Conservation (phyloP, 1,140 invertebrate genomes). For the Asbolus verrucosus region DNA sequence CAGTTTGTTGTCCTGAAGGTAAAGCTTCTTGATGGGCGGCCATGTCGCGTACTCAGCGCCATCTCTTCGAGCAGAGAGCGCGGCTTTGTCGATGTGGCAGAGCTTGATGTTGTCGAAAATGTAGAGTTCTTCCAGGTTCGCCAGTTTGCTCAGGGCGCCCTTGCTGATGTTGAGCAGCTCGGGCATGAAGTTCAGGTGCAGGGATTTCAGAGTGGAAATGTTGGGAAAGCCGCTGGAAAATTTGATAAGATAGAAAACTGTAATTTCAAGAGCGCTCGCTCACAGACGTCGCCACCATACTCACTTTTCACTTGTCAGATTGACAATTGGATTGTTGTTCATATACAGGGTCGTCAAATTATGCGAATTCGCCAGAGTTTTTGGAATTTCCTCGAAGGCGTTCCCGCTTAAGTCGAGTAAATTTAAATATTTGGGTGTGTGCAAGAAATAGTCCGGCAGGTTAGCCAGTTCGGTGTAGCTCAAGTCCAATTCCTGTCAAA, state of each 20-base stretch:
- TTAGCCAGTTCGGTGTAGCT: slow-evolving; percentile 73
- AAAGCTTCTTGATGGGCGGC: slow-evolving; percentile 73
- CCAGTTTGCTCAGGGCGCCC: slow-evolving; percentile 68
- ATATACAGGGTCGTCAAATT: slow-evolving; percentile 73
- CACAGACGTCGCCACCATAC: not conserved
- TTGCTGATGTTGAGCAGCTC: slow-evolving; percentile 69
- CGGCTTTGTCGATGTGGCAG: slow-evolving; percentile 68
- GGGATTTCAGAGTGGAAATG: slow-evolving; percentile 70
- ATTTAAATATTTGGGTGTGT: slow-evolving; percentile 73
- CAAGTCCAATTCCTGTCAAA: slow-evolving; percentile 74
- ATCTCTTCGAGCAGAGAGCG: slow-evolving; percentile 66
- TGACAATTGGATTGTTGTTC: slow-evolving; percentile 76
- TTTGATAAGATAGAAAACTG: not conserved
- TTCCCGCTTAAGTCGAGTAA: slow-evolving; percentile 79
- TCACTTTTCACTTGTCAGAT: slow-evolving; percentile 66
- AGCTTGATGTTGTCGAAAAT: slow-evolving; percentile 72
- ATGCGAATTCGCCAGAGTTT: slow-evolving; percentile 70
- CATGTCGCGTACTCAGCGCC: slow-evolving; percentile 68
- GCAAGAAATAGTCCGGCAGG: slow-evolving; percentile 74
- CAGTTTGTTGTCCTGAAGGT: slow-evolving; percentile 77
- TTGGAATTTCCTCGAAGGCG: slow-evolving; percentile 71
- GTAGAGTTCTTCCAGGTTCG: slow-evolving; percentile 67
- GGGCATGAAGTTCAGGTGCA: slow-evolving; percentile 75
- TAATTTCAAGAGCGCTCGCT: not conserved
- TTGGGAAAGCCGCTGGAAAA: slow-evolving; percentile 72